Base-by-base conservation (phyloP, 2,113 vertebrate species). In the Chaenogobius annularis region DNA sequence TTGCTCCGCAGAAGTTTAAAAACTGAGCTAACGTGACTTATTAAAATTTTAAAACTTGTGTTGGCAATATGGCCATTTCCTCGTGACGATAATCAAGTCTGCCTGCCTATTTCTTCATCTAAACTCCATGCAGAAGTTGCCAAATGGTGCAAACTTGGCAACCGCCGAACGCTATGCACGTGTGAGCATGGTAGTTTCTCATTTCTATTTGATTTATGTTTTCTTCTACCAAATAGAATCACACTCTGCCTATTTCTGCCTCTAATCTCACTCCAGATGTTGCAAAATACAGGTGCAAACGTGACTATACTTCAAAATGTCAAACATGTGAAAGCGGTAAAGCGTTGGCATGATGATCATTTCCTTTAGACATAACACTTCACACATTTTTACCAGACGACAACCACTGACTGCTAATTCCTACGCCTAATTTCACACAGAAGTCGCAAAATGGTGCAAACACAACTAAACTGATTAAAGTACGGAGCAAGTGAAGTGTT, bases 181-280 rank as follows among this genome's bases (percentile, higher is more conserved):
- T n/a, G 7, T n/a, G 3, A 52, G 50, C 50, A n/a, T n/a, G 17
- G 9, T 19, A 6, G 35, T 35, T 35, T 5, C 1, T 52, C 7
- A 52, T 52, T 52, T n/a, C 1, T 13, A 52, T 8, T n/a, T 52
- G 50, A 48, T 47, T 3, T 50, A 19, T 50, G 15, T 5, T 7
- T n/a, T 9, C 8, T 52, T n/a, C 19, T 54, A 20, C 9, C 50
- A 46, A 46, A n/a, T 31, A 31, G 4, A 31, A 4, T 31, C 26
- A 31, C 50, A 7, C 6, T 15, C 15, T 10, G 19, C 17, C 50
- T 20, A 10, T 54, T 54, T 20, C n/a, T 54, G 19, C 20, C 13
- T 58, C 55, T 58, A 26, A 44, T 75, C 68, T 76, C 75, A 78
- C 55, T 66, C 8, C 20, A 58, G 55, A 58, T 20, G 55, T 11